Base-by-base conservation (phyloP, 2,888 invertebrate species). In the Calliphora vomitoria region DNA sequence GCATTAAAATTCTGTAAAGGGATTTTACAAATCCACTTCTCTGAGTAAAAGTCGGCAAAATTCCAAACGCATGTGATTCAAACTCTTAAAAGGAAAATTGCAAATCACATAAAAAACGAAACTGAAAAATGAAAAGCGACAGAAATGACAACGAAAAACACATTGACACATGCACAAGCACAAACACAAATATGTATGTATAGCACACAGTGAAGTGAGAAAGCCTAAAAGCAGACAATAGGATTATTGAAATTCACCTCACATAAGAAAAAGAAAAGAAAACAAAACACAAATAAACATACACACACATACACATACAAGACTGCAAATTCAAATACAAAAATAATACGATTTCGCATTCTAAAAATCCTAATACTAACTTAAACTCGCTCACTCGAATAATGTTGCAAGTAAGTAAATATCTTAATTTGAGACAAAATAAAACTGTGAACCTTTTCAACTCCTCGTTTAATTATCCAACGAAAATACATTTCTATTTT, bases 1-100 rank as follows among this genome's bases (percentile, higher is more conserved):
- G 38, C 85, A 88, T 88, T 88, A 86, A 88, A 89, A 89, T 89
- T 89, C 88, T 83, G 83, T 83, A 81, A 88, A 87, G 86, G 81
- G 85, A 88, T 87, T 88, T 82, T 68, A 68, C 75, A 88, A 89
- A 88, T 88, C 89, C 83, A 85, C 83, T 88, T 76, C 31, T 82
- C 64, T 55, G 69, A 66, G 64, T 69, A 64, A 72, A 83, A 87
- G 81, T 85, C 81, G 66, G 50, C 79, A 85, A 71, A 86, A 82
- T 83, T 81, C 72, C 55, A 64, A 68, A 68, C 62, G 82, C 69
- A 78, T 86, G 66, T 71, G 62, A 78, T 66, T 75, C 35, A 50
- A 53, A 78, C 41, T 81, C 47, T 55, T 25, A 58, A 79, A 74
- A 69, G 25, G 35, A 79, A 86, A 79, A 82, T 75, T 79, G 62